Conservation (phyloP, 2,113 vertebrate species). For the Scomber japonicus region DNA sequence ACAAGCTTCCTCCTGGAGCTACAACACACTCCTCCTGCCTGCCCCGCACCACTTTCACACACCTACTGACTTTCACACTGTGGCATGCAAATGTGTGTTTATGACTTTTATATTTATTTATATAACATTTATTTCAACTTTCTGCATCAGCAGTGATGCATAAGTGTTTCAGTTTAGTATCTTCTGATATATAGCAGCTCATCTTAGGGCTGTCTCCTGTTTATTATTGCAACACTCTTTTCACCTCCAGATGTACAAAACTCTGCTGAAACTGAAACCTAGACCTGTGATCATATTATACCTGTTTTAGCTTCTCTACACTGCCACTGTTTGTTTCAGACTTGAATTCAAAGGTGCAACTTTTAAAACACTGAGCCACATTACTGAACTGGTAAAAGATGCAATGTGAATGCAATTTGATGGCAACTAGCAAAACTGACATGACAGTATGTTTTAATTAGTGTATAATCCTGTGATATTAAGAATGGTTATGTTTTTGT, state of each 20-base stretch:
- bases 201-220: too few species aligned
- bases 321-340: background rate
- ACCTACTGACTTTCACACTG: background rate
- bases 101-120: background rate
- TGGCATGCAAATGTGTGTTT: background rate
- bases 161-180: too few species aligned
- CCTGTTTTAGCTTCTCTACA: background rate
- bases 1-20: slow-evolving; percentile 18
- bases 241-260: background rate
- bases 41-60: background rate
- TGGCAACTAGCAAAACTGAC: too few species aligned
- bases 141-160: background rate
- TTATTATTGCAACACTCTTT: too few species aligned
- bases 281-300: background rate
- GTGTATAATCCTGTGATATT: too few species aligned
- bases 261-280: background rate
- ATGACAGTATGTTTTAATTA: too few species aligned
- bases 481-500: too few species aligned
- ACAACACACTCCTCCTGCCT: slow-evolving; percentile 2
- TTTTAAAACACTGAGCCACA: too few species aligned
- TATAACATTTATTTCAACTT: background rate
- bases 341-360: background rate
- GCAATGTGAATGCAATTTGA: too few species aligned
- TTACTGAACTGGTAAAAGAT: too few species aligned
- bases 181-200: too few species aligned